Percentiles rank a stretch among this genome's conserved stretches.
phyloP scores from a whole-genome alignment of 1,140 invertebrate species.

The Pseudomyrmex flavicornis region DNA sequence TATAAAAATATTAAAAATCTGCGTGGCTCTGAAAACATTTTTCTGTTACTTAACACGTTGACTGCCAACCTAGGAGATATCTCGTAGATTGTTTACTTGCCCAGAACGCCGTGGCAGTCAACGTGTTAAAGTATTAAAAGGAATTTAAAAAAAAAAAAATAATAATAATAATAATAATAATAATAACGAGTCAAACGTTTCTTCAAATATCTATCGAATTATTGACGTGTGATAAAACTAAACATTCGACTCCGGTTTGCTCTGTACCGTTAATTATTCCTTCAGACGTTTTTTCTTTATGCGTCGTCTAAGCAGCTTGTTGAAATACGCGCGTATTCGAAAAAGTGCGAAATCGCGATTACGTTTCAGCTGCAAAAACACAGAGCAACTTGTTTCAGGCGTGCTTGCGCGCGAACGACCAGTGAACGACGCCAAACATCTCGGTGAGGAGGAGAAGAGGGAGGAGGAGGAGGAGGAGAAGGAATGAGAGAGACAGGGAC shows the following conservation, averaged over 20 bases:
- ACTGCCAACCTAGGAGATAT: too few relatives aligned
- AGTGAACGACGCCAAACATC: constrained; percentile 26
- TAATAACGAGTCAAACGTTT: background rate
- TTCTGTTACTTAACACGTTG: too few relatives aligned
- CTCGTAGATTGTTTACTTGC: too few relatives aligned
- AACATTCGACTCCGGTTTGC: too few relatives aligned
- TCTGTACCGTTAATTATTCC: background rate
- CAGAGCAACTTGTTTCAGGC: constrained; percentile 25
- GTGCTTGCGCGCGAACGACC: constrained; percentile 20
- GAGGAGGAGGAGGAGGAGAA: too few relatives aligned
- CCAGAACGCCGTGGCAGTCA: too few relatives aligned
- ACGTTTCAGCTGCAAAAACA: constrained; percentile 1
- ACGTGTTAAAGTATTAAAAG: too few relatives aligned
- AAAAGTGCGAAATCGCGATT: constrained; percentile 32
- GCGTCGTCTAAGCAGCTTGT: background rate
- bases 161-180: background rate
- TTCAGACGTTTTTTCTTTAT: constrained; percentile 14
- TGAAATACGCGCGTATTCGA: background rate
- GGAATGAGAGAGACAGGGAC: too few relatives aligned
- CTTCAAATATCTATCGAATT: background rate
- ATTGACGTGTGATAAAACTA: too few relatives aligned
- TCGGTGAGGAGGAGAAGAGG: background rate
- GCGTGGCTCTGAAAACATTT: too few relatives aligned
- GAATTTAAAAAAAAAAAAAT: too few relatives aligned
- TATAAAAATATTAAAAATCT: too few relatives aligned